Evolutionary conservation across 2,797 vertebrate genomes (phyloP).

Genomic region (Lophura swinhoii): DNA sequence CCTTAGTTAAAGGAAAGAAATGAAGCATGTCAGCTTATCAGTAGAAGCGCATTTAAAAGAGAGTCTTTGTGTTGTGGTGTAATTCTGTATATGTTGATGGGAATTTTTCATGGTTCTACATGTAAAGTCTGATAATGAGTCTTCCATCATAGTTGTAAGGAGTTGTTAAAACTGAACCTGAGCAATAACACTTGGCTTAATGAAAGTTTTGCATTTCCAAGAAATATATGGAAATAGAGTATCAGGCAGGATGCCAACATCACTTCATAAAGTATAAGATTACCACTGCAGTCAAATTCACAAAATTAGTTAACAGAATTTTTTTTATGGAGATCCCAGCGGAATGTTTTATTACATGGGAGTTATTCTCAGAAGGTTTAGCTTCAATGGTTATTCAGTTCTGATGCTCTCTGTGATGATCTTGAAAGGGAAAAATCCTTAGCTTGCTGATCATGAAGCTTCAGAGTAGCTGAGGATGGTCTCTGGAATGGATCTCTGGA

Average conservation of each 20-base stretch:
- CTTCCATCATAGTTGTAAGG: conserved; percentile 13
- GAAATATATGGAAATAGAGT: conserved; percentile 35
- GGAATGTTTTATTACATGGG: conserved; percentile 10
- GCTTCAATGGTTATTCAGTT: background rate
- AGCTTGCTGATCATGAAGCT: background rate
- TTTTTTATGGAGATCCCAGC: conserved; percentile 29
- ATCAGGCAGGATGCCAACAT: conserved; percentile 31
- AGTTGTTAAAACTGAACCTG: conserved; percentile 47
- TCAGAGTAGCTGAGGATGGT: background rate
- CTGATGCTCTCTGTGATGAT: background rate
- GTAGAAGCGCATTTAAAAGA: background rate
- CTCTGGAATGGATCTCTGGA: background rate
- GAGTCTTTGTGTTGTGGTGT: background rate
- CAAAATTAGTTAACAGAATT: conserved; percentile 15
- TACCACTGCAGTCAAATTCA: conserved; percentile 26
- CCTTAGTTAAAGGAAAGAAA: background rate
- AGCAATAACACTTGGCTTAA: conserved; percentile 20
- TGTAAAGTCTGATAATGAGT: conserved; percentile 23
- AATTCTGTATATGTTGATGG: background rate
- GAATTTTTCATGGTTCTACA: conserved; percentile 9
- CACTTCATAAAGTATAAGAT: conserved; percentile 45
- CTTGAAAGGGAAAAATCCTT: background rate
- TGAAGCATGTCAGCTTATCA: background rate
- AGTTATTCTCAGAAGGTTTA: conserved; percentile 25
- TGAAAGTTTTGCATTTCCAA: conserved; percentile 36